phyloP scores from a whole-genome alignment of 2,113 vertebrate species.

The Antigone vipio region DNA sequence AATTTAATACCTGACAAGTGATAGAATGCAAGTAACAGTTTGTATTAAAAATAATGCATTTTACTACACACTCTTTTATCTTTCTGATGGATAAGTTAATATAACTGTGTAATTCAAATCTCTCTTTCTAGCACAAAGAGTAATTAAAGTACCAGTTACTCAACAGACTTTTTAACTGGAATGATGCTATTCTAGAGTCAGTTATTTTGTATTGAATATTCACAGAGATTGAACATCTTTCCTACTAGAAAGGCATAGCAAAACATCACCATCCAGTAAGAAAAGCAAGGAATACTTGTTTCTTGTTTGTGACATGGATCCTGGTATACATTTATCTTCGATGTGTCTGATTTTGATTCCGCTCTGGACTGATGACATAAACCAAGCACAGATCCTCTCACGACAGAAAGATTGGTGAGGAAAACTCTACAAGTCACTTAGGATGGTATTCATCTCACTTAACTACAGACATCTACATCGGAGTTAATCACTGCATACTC shows the following conservation, averaged over 20 bases:
- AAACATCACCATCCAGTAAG: not conserved
- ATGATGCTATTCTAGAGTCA: not conserved
- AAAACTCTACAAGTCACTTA: conserved; percentile 16
- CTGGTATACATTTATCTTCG: not conserved
- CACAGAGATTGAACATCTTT: not conserved
- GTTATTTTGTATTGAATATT: not conserved
- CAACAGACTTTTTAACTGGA: conserved; percentile 33
- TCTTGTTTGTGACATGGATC: not conserved
- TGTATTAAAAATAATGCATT: conserved; percentile 23
- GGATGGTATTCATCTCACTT: conserved; percentile 50
- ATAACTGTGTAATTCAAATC: not conserved
- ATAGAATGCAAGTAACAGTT: not conserved
- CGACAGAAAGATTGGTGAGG: not conserved
- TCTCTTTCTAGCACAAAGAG: conserved; percentile 6
- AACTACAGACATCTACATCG: conserved; percentile 14
- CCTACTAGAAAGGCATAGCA: not conserved
- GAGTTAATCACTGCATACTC: not conserved
- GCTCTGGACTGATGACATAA: not conserved
- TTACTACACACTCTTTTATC: not conserved
- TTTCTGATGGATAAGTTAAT: conserved; percentile 38
- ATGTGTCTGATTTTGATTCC: conserved; percentile 15
- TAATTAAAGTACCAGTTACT: conserved; percentile 41
- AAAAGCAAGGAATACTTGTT: not conserved
- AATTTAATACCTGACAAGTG: not conserved
- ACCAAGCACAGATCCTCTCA: not conserved